Base-by-base conservation (phyloP, 2,797 vertebrate species). In the Anniella stebbinsi region DNA sequence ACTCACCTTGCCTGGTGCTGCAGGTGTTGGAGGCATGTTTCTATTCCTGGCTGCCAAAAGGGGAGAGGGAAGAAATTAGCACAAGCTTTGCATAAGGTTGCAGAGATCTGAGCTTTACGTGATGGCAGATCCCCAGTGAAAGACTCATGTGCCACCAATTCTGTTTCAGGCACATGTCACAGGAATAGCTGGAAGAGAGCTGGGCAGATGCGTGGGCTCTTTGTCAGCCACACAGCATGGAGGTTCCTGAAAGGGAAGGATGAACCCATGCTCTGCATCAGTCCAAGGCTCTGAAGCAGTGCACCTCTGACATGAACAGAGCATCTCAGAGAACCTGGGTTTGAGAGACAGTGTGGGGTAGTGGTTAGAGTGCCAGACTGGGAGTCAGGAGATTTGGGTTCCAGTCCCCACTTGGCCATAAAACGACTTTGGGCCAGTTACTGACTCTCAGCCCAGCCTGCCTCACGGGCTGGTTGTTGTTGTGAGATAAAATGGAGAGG, bases 221-320 rank as follows among this genome's bases (percentile, higher is more conserved):
- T 45, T 81, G n/a, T 60, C 38, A 41, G 38, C 12, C 60, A 1
- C 0, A 5, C 1, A 23, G 36, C 2, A 30, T 0, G 0, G 21
- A 6, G 36, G 6, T 2, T 25, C 30, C 12, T 2, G 38, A 30
- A 83, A 28, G 12, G 2, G 18, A 45, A 45, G 5, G 5, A 8
- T 9, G 7, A 2, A 11, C 70, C 67, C 23, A 45, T 10, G 13
- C 13, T 51, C 77, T 30, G 77, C 10, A 10, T 33, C 13, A 9
- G 54, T 13, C 9, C 3, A 11, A 36, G 51, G 8, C n/a, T 11
- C n/a, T 12, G 17, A 30, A 48, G 78, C 80, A 28, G 12, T 33
- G 3, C 28, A 5, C 48, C 76, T 78, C 28, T 2, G 28, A 33
- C 28, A 9, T 15, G 15, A 25, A 33, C 2, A 1, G 28, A 51